Percentiles rank a stretch among this genome's conserved stretches.
Conservation (phyloP, 2,888 invertebrate species). For the Rambutsinella grinnellia region DNA sequence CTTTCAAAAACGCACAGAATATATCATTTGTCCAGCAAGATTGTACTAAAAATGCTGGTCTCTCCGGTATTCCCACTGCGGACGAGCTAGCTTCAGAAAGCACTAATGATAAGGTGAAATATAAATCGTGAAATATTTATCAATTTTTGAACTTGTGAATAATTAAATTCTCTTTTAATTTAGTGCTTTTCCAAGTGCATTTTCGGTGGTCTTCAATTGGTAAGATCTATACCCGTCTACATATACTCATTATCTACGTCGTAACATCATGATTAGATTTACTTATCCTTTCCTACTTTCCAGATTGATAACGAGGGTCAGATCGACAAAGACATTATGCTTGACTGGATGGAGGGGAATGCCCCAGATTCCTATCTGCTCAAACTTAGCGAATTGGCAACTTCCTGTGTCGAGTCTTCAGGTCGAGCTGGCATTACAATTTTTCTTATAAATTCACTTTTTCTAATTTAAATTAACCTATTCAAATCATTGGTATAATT, state of each 20-base stretch:
- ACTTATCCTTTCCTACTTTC: no score
- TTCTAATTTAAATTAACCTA: no score
- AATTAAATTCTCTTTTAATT: conserved; percentile 11
- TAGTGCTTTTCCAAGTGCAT: conserved; percentile 60
- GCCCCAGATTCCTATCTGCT: conserved; percentile 48
- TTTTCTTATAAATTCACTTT: no score
- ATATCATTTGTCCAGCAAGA: conserved; percentile 38
- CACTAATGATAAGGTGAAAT: conserved; percentile 57
- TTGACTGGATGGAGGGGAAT: conserved; percentile 58
- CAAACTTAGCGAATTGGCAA: conserved; percentile 56
- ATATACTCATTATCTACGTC: background rate
- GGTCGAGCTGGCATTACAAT: no score
- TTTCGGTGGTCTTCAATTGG: conserved; percentile 54
- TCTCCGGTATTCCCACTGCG: conserved; percentile 27
- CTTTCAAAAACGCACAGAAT: conserved; percentile 49
- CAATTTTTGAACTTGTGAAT: conserved; percentile 11
- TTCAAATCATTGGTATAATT: no score
- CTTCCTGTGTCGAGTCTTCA: conserved; percentile 53
- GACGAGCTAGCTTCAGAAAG: conserved; percentile 49
- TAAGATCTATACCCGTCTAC: conserved; percentile 18
- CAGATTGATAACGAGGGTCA: conserved; percentile 55
- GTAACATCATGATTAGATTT: no score
- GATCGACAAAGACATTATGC: conserved; percentile 53
- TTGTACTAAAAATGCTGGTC: conserved; percentile 49
- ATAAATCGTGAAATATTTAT: background rate